Conservation (phyloP, 2,888 invertebrate genomes). For the Nephrocerus scutellatus region DNA sequence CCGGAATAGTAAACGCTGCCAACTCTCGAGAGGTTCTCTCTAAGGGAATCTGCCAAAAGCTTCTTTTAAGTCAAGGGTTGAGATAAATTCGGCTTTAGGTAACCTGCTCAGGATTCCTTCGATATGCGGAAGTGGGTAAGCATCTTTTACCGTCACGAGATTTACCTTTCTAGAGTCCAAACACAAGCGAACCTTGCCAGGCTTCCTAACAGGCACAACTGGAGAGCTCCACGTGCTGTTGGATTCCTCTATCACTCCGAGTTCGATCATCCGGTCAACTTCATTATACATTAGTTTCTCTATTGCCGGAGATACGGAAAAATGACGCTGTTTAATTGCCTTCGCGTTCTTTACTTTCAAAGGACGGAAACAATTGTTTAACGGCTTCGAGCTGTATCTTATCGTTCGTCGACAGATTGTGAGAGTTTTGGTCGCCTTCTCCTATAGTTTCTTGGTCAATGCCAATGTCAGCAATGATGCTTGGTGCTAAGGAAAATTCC, state of each 20-base stretch:
- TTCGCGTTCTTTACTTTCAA: slow-evolving; percentile 13
- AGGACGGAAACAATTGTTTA: too few relatives aligned
- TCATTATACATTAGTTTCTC: slow-evolving; percentile 23
- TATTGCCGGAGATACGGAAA: slow-evolving; percentile 19
- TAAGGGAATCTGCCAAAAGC: slow-evolving; percentile 11
- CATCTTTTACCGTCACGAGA: slow-evolving; percentile 22
- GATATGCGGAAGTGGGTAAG: slow-evolving; percentile 20
- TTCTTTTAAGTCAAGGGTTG: slow-evolving; percentile 13
- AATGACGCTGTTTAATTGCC: slow-evolving; percentile 22
- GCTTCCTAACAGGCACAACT: slow-evolving; percentile 28
- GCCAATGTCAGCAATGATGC: too few relatives aligned
- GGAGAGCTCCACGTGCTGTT: slow-evolving; percentile 32
- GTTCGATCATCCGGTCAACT: slow-evolving; percentile 31
- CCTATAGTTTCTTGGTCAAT: too few relatives aligned
- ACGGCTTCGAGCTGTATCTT: too few relatives aligned
- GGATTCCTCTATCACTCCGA: slow-evolving; percentile 31
- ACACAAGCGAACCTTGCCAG: slow-evolving; percentile 27
- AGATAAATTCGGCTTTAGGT: slow-evolving; percentile 13
- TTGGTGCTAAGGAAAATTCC: too few relatives aligned
- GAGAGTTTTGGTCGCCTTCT: too few relatives aligned
- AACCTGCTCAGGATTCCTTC: slow-evolving; percentile 16
- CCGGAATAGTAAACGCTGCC: slow-evolving; percentile 10
- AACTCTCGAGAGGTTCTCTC: slow-evolving; percentile 11
- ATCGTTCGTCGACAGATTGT: too few relatives aligned
- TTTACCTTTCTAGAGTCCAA: slow-evolving; percentile 34